These are phyloP conservation scores for Hydraecia micacea DNA, from an alignment of 2,888 invertebrate genomes.

Conservation along the genomic window DNA sequence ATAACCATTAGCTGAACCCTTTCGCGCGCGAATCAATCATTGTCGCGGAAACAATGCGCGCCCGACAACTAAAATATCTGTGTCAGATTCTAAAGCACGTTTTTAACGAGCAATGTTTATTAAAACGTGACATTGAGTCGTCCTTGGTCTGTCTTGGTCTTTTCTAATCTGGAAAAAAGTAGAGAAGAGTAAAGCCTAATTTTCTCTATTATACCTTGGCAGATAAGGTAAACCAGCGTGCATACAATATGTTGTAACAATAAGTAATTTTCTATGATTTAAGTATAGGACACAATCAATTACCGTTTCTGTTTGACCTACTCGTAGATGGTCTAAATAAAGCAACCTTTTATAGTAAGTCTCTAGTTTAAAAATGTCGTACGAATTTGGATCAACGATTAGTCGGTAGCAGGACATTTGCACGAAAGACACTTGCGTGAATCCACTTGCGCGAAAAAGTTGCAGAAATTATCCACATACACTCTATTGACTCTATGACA, in stretches of 20 bases:
- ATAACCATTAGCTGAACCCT: conserved; percentile 70
- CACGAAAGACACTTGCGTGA: neutral
- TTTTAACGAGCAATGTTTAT: conserved; percentile 67
- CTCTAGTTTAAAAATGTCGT: neutral
- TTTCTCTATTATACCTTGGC: neutral
- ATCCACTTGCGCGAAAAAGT: neutral
- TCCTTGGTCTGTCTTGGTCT: conserved; percentile 22
- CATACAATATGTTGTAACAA: neutral
- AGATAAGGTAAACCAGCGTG: neutral
- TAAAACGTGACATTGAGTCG: conserved; percentile 45
- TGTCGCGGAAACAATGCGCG: conserved; percentile 68
- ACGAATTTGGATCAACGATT: neutral
- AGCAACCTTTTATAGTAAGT: conserved; percentile 3
- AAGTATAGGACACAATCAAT: neutral
- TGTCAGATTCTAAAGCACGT: conserved; percentile 59
- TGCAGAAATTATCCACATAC: neutral
- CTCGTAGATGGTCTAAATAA: neutral
- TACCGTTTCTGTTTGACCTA: neutral
- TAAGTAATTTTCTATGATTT: neutral
- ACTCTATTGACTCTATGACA: too few relatives aligned
- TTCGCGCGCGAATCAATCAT: conserved; percentile 66
- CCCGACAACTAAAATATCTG: conserved; percentile 61
- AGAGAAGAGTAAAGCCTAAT: neutral
- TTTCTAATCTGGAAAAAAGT: conserved; percentile 17
- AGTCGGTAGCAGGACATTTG: neutral